Percentiles rank a stretch among this genome's conserved stretches.
phyloP scores from a whole-genome alignment of 1,140 invertebrate species.

The Hyphantria cunea region DNA sequence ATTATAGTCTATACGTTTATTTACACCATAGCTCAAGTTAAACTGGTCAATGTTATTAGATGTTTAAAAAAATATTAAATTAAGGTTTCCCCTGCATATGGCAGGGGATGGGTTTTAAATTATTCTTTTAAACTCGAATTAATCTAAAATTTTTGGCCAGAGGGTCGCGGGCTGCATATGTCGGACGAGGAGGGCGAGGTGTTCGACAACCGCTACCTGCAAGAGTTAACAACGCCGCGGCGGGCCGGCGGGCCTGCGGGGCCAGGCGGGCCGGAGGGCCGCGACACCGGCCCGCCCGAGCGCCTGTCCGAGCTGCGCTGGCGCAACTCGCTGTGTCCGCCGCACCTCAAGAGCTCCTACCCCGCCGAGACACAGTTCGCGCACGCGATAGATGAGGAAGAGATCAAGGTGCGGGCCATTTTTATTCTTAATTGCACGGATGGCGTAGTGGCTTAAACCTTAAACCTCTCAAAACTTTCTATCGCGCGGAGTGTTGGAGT shows the following conservation, averaged over 20 bases:
- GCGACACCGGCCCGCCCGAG: slow-evolving; percentile 23
- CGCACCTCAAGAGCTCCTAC: slow-evolving; percentile 94
- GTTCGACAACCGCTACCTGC: slow-evolving; percentile 89
- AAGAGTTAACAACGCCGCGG: slow-evolving; percentile 84
- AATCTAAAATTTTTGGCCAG: slow-evolving; percentile 29
- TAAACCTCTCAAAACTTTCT: too few relatives aligned
- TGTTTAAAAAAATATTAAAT: too few relatives aligned
- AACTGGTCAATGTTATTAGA: too few relatives aligned
- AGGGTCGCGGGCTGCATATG: slow-evolving; percentile 84
- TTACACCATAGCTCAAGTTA: too few relatives aligned
- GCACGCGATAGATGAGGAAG: slow-evolving; percentile 85
- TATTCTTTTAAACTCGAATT: too few relatives aligned
- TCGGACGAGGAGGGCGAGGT: slow-evolving; percentile 92
- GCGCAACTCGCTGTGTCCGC: slow-evolving; percentile 92
- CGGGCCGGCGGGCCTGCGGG: slow-evolving; percentile 9
- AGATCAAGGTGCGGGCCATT: slow-evolving; percentile 93
- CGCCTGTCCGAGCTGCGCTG: slow-evolving; percentile 86
- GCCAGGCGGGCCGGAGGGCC: slow-evolving; percentile 22
- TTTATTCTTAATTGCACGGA: too few relatives aligned
- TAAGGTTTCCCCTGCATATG: too few relatives aligned
- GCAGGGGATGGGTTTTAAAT: too few relatives aligned
- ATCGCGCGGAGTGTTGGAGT: too few relatives aligned
- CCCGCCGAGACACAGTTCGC: slow-evolving; percentile 91
- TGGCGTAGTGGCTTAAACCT: too few relatives aligned
- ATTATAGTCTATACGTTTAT: too few relatives aligned